A percentile compares a stretch with the other conserved stretches of the same genome.
phyloP scores from a whole-genome alignment of 2,888 invertebrate species.

The Heliconius ethilla region DNA sequence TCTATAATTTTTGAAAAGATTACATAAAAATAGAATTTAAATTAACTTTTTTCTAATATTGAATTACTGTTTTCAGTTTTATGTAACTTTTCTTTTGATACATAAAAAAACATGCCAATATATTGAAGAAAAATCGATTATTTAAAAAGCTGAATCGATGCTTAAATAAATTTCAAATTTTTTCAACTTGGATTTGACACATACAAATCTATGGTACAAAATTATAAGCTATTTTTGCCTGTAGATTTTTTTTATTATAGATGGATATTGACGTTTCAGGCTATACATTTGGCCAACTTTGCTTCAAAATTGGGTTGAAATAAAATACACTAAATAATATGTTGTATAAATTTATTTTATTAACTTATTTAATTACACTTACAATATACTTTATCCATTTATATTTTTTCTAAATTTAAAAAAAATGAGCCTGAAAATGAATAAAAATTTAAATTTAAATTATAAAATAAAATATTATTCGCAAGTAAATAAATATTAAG shows the following conservation, averaged over 20 bases:
- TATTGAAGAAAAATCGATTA: neutral
- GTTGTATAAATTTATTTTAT: neutral
- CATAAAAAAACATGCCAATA: neutral
- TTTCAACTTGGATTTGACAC: constrained; percentile 15
- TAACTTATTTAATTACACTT: neutral
- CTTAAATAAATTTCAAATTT: neutral
- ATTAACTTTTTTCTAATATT: too few species aligned
- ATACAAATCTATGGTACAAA: neutral
- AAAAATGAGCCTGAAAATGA: too few species aligned
- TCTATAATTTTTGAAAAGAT: too few species aligned
- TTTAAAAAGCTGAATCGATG: neutral
- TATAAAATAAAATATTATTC: too few species aligned
- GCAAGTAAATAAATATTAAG: neutral
- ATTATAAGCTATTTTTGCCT: neutral
- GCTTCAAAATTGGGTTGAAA: neutral
- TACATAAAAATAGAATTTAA: too few species aligned
- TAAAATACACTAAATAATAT: constrained; percentile 4
- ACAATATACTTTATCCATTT: neutral
- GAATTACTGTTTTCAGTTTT: neutral
- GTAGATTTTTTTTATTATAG: neutral
- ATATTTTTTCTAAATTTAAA: too few species aligned
- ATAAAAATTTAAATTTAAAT: too few species aligned
- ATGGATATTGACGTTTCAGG: neutral
- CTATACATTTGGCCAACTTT: neutral
- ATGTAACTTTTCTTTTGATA: neutral